Conservation (phyloP, 1,140 invertebrate genomes). For the Saccostrea echinata region DNA sequence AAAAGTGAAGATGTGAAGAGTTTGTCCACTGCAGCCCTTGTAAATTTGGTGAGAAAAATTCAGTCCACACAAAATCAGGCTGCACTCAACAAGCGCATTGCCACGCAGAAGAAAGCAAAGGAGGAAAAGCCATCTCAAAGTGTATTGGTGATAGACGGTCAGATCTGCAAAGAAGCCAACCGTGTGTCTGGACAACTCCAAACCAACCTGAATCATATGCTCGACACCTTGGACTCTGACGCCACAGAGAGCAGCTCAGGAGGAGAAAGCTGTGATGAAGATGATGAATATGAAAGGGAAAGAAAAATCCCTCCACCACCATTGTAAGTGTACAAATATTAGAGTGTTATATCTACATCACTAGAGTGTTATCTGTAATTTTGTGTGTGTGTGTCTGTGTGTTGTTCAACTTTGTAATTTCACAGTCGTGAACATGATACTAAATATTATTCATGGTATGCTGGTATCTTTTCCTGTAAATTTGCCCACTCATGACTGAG, state of each 20-base stretch:
- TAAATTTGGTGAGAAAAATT: slow-evolving; percentile 82
- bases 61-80: slow-evolving; percentile 78
- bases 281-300: slow-evolving; percentile 77
- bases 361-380: too few relatives aligned
- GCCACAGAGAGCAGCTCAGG: slow-evolving; percentile 95
- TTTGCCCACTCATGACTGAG: too few relatives aligned
- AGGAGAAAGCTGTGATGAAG: slow-evolving; percentile 95
- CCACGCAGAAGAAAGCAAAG: slow-evolving; percentile 50
- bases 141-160: slow-evolving; percentile 71
- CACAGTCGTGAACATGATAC: too few relatives aligned
- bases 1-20: slow-evolving; percentile 80
- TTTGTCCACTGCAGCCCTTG: slow-evolving; percentile 82
- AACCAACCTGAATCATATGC: slow-evolving; percentile 86
- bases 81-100: slow-evolving; percentile 50
- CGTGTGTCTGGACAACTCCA: slow-evolving; percentile 83
- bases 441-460: too few relatives aligned
- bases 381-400: too few relatives aligned
- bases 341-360: too few relatives aligned
- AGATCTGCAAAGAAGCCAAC: slow-evolving; percentile 73
- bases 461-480: too few relatives aligned
- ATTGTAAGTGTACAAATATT: slow-evolving; percentile 68
- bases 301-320: slow-evolving; percentile 63
- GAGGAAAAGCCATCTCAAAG: slow-evolving; percentile 58
- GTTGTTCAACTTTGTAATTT: too few relatives aligned
- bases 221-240: slow-evolving; percentile 91